Percentiles rank a stretch among this genome's conserved stretches.
These are phyloP conservation scores for Rhinatrema bivittatum DNA, from an alignment of 2,797 vertebrate species.

Conservation along the genomic window DNA sequence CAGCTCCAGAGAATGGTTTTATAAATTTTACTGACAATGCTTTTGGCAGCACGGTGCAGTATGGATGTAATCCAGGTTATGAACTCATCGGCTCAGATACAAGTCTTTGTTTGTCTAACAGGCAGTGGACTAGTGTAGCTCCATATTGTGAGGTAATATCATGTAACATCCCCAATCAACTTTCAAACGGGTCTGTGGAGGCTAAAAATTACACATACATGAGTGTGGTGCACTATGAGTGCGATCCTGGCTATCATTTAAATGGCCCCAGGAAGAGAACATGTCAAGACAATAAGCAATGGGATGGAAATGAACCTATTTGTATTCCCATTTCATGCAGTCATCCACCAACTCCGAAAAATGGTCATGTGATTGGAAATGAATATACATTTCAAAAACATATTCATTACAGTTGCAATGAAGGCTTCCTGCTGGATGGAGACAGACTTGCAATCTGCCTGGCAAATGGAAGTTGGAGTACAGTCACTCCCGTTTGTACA, in stretches of 20 bases:
- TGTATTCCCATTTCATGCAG: slow-evolving; percentile 79
- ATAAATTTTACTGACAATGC: slow-evolving; percentile 70
- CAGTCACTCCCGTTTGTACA: slow-evolving; percentile 57
- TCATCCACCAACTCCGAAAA: slow-evolving; percentile 53
- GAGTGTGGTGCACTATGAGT: slow-evolving; percentile 65
- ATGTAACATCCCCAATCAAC: slow-evolving; percentile 61
- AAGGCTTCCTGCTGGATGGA: slow-evolving; percentile 75
- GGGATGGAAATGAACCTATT: slow-evolving; percentile 69
- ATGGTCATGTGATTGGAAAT: slow-evolving; percentile 62
- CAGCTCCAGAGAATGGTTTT: slow-evolving; percentile 69
- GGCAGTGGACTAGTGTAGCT: slow-evolving; percentile 69
- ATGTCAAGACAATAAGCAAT: slow-evolving; percentile 71
- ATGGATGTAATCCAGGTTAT: slow-evolving; percentile 77
- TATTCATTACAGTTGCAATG: slow-evolving; percentile 64
- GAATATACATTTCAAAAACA: slow-evolving; percentile 65
- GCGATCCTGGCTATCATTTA: slow-evolving; percentile 73
- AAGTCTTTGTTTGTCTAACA: slow-evolving; percentile 73
- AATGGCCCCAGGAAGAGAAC: slow-evolving; percentile 58
- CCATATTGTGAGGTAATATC: slow-evolving; percentile 64
- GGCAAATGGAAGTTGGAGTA: slow-evolving; percentile 82
- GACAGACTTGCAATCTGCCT: slow-evolving; percentile 68
- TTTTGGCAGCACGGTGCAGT: slow-evolving; percentile 62
- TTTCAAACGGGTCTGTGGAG: slow-evolving; percentile 60
- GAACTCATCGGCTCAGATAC: slow-evolving; percentile 64
- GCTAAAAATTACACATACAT: slow-evolving; percentile 62